A percentile compares a stretch with the other conserved stretches of the same genome.
Conservation (phyloP, 2,888 invertebrate genomes). For the Gnatocerus cornutus region DNA sequence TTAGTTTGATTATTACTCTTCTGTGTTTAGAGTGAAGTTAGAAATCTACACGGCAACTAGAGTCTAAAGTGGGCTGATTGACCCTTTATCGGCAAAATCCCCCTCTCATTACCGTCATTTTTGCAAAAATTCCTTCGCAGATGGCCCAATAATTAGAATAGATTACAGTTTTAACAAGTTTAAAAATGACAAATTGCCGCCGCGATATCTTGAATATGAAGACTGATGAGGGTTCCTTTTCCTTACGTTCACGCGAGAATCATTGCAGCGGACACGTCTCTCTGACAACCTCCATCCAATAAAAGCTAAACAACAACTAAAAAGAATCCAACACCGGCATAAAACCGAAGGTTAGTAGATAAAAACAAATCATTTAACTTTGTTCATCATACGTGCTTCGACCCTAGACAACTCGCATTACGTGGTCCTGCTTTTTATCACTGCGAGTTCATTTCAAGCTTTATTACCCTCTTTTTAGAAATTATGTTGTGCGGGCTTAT, state of each 20-base stretch:
- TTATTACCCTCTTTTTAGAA: conserved; percentile 6
- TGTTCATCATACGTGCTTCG: conserved; percentile 44
- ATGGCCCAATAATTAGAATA: conserved; percentile 30
- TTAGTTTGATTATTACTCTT: no score
- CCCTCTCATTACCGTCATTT: neutral
- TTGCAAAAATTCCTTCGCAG: neutral
- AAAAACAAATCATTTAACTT: conserved; percentile 47
- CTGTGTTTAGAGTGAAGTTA: no score
- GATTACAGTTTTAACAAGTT: conserved; percentile 35
- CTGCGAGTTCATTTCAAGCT: conserved; percentile 4
- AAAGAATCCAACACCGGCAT: conserved; percentile 35
- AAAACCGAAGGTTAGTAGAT: conserved; percentile 35
- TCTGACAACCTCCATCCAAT: conserved; percentile 22
- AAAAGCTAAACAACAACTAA: conserved; percentile 19
- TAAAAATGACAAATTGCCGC: conserved; percentile 37
- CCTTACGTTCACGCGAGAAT: conserved; percentile 16
- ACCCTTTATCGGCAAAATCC: neutral
- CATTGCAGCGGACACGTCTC: conserved; percentile 26
- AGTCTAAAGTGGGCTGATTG: no score
- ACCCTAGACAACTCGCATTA: conserved; percentile 28
- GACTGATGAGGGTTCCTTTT: conserved; percentile 18
- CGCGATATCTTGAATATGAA: conserved; percentile 21
- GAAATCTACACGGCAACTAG: no score
- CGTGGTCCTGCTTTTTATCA: conserved; percentile 27
- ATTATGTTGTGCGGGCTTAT: conserved; percentile 11